Base-by-base conservation (phyloP, 2,797 vertebrate genomes). In the Falco concolor region DNA sequence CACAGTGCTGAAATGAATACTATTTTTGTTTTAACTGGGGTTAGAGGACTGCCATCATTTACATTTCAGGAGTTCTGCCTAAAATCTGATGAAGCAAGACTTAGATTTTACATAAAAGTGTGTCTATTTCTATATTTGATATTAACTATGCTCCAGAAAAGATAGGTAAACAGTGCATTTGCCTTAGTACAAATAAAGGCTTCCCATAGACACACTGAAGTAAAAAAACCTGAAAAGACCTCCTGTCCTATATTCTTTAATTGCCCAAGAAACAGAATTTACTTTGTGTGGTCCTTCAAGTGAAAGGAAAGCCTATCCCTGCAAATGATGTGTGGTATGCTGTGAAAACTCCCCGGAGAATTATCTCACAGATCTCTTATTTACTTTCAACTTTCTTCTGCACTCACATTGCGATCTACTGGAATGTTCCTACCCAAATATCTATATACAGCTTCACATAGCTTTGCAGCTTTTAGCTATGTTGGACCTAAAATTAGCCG, bases 231-330 rank as follows among this genome's bases (percentile, higher is more conserved):
- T 94, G 80, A 96, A 94, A 90, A 94, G 65, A 83, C 38, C 89
- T 84, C 78, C 91, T 92, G 87, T 92, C 83, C 77, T 79, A 74
- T 89, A 92, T 86, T 94, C 72, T 81, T 88, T 80, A 90, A 95
- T 75, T 94, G 79, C 87, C 74, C 72, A 70, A 94, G 96, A 94
- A 97, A 93, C 78, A 81, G 84, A 90, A 92, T 94, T 96, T 96
- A 94, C 95, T 95, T 87, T 90, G 88, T 84, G 82, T 86, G 92
- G 79, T 92, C 90, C 88, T 81, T 57, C 73, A 82, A 86, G 64
- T 65, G 67, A 97, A 95, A 97, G 89, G 92, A 80, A 95, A 97
- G 92, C 49, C 74, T 96, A 93, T 96, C 85, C 91, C 89, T 84
- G 75, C 42, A 92, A 93, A 91, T 76, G 90, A 90, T 93, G 82